Conservation (phyloP, 2,888 invertebrate species). For the Mellilla xanthometata region DNA sequence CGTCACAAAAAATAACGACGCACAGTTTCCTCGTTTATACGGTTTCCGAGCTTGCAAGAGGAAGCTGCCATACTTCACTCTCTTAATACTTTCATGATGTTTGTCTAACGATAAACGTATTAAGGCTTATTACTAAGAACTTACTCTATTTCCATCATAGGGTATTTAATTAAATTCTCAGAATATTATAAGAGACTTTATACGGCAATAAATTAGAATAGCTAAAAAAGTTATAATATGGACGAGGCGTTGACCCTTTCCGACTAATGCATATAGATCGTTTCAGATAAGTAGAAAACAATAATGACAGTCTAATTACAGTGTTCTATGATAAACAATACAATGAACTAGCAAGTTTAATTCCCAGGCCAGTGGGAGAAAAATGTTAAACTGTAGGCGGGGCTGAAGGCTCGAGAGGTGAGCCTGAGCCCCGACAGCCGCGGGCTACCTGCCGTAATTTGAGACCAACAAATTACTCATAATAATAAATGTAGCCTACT, state of each 20-base stretch:
- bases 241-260: constrained; percentile 26
- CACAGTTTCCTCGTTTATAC: constrained; percentile 47
- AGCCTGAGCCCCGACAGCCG: constrained; percentile 65
- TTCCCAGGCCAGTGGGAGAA: constrained; percentile 65
- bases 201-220: constrained; percentile 12
- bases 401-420: constrained; percentile 52
- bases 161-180: constrained; percentile 17
- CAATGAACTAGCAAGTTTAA: constrained; percentile 63
- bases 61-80: constrained; percentile 27
- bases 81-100: constrained; percentile 27
- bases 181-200: constrained; percentile 4
- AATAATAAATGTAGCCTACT: constrained; percentile 76
- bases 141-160: neutral
- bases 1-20: constrained; percentile 52
- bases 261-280: constrained; percentile 26
- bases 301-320: constrained; percentile 66
- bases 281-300: constrained; percentile 42
- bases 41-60: constrained; percentile 42
- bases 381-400: constrained; percentile 80
- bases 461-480: constrained; percentile 76
- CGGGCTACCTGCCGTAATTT: constrained; percentile 80
- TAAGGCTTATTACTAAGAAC: constrained; percentile 20
- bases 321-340: constrained; percentile 69
- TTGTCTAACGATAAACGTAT: constrained; percentile 4
- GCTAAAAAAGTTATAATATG: constrained; percentile 11